phyloP scores from a whole-genome alignment of 2,113 vertebrate genomes.

The Alethe diademata region DNA sequence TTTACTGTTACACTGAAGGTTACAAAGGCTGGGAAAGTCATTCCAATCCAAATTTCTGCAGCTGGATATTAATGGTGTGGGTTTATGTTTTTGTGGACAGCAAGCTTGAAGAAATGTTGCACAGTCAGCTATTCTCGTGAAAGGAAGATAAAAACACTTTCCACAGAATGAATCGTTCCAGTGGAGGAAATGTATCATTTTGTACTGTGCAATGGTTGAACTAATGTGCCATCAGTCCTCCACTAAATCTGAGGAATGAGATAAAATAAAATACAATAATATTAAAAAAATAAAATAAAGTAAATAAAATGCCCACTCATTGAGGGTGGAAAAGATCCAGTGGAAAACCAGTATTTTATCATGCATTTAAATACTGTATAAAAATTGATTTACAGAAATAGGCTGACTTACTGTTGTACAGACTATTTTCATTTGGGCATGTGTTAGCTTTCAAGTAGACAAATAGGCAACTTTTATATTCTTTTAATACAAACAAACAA shows the following conservation, averaged over 20 bases:
- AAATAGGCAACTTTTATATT: background rate
- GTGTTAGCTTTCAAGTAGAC: background rate
- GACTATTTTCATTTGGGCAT: background rate
- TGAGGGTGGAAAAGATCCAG: background rate
- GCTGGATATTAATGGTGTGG: background rate
- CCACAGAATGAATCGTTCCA: background rate
- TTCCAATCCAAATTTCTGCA: constrained; percentile 8
- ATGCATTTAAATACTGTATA: background rate
- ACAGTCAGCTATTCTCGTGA: background rate
- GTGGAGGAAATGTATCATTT: background rate
- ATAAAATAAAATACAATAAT: background rate
- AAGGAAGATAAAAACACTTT: constrained; percentile 1
- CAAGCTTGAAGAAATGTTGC: background rate
- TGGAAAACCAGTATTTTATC: background rate
- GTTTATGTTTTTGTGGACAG: background rate
- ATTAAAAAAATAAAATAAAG: background rate
- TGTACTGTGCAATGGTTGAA: background rate
- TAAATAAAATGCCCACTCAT: background rate
- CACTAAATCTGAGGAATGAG: background rate
- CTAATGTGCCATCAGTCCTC: background rate
- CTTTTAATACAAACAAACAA: background rate
- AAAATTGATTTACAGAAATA: background rate
- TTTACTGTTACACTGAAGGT: background rate
- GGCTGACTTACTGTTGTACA: background rate
- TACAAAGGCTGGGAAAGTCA: background rate